Base-by-base conservation (phyloP, 2,797 vertebrate species). In the Danio kyathit region DNA sequence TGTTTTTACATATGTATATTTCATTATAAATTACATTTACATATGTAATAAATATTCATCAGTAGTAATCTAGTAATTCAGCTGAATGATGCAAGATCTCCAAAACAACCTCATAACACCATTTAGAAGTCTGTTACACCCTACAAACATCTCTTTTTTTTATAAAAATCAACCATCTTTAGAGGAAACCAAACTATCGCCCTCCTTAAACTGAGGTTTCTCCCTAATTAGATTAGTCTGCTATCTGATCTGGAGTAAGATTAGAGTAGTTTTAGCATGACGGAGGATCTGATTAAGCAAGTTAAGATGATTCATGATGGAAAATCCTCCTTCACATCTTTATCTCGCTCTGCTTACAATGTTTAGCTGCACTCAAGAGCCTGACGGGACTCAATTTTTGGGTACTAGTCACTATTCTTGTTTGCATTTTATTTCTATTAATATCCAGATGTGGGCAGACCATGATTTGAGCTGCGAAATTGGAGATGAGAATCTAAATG, bases 361-460 rank as follows among this genome's bases (percentile, higher is more conserved):
- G 52, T 48, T 64, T 51, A 66, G 29, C 3, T 3, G 1, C 19
- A 46, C 72, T 76, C 16, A 63, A 70, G 74, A 13, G 12, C 44
- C 59, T 73, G 77, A 85, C 67, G 46, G 5, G 16, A 14, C 59
- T 56, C 29, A 56, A 54, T 6, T 79, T 64, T 76, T 21, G 61
- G 7, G 40, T 51, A 8, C 48, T 54, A 48, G 82, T 63, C 71
- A 74, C 56, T 13, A 38, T 65, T 83, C 65, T 49, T 51, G 43
- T 52, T 12, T 48, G 41, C 12, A 19, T 71, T 41, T 57, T 19
- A 48, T 38, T 51, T 17, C 84, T 83, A 71, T 81, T 81, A 78
- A 85, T 71, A 76, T 38, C 21, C 67, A 78, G 57, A 44, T 63
- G 74, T 86, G 74, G 69, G 74, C 51, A 71, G 38, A 75, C 7